Conservation (phyloP, 2,113 vertebrate genomes). For the Zosterops hypoxanthus region DNA sequence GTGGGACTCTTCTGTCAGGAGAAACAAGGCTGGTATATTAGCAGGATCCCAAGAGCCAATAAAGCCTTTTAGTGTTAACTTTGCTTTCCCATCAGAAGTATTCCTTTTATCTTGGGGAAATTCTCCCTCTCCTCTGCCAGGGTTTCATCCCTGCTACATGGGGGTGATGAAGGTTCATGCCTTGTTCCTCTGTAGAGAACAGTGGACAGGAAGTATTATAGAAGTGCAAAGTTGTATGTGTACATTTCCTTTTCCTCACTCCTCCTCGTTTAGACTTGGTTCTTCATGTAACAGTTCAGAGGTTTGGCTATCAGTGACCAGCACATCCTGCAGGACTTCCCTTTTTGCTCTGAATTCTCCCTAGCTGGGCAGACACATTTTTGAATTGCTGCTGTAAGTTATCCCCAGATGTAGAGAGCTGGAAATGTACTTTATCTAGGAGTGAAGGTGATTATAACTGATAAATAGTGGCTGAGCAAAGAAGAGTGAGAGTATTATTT, state of each 20-base stretch:
- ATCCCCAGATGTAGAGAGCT: background rate
- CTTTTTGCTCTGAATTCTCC: background rate
- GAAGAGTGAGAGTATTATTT: background rate
- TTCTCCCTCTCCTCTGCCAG: background rate
- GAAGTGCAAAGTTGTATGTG: background rate
- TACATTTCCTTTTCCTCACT: slow-evolving; percentile 21
- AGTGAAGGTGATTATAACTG: background rate
- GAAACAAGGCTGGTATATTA: background rate
- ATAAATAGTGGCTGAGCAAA: background rate
- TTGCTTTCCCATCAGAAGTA: background rate
- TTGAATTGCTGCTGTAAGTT: background rate
- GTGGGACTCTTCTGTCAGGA: background rate
- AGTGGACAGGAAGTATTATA: background rate
- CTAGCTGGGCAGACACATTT: background rate
- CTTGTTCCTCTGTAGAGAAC: background rate
- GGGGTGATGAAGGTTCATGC: background rate
- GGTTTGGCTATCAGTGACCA: background rate
- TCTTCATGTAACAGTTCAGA: background rate
- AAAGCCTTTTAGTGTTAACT: background rate
- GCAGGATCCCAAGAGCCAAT: background rate
- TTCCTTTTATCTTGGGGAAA: background rate
- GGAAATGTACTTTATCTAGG: background rate
- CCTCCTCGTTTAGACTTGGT: background rate
- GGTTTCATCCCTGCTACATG: background rate
- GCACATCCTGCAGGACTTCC: background rate